phyloP scores from a whole-genome alignment of 2,888 invertebrate species.

The Catocala nupta region DNA sequence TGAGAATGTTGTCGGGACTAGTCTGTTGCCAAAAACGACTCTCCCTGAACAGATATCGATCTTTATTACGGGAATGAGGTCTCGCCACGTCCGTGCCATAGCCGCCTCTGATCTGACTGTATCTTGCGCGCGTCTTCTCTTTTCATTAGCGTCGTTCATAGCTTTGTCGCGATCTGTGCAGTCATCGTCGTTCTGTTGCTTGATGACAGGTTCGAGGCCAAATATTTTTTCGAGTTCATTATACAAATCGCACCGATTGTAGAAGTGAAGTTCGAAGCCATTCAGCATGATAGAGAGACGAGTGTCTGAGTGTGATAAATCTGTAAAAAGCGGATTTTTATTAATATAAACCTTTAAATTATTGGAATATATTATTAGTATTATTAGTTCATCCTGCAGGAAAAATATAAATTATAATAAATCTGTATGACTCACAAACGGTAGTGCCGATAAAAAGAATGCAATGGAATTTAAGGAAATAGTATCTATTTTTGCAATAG shows the following conservation, averaged over 20 bases:
- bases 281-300: constrained; percentile 96
- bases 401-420: too few species aligned
- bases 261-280: constrained; percentile 97
- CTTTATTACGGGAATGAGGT: constrained; percentile 98
- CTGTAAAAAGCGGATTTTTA: constrained; percentile 80
- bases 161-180: constrained; percentile 86
- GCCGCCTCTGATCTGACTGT: constrained; percentile 92
- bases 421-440: too few species aligned
- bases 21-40: constrained; percentile 97
- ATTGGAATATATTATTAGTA: too few species aligned
- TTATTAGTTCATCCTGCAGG: too few species aligned
- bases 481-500: too few species aligned
- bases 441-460: too few species aligned
- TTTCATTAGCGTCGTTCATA: constrained; percentile 89
- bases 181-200: constrained; percentile 88
- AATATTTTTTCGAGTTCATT: constrained; percentile 95
- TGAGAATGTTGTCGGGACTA: constrained; percentile 97
- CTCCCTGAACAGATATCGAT: constrained; percentile 97
- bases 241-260: constrained; percentile 96
- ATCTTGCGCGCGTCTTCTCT: constrained; percentile 82
- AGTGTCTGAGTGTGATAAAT: constrained; percentile 98
- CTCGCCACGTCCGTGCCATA: constrained; percentile 96
- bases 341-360: too few species aligned
- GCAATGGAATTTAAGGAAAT: too few species aligned
- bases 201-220: constrained; percentile 93